phyloP scores from a whole-genome alignment of 2,888 invertebrate genomes.

The Lasioglossum lativentre region DNA sequence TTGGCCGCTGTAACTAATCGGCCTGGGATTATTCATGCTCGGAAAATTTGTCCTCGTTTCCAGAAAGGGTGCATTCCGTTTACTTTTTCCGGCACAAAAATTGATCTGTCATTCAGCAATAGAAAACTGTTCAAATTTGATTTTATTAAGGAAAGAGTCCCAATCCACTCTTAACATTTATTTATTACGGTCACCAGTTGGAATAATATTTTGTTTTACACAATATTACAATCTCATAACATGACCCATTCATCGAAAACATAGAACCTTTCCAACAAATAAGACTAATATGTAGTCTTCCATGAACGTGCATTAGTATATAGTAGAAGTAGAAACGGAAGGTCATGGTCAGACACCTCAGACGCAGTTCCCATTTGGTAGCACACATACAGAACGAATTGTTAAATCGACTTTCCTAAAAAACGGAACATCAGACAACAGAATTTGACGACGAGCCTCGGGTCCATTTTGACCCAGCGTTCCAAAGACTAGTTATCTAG shows the following conservation, averaged over 20 bases:
- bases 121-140: too few species aligned
- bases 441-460: not conserved
- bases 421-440: not conserved
- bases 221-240: not conserved
- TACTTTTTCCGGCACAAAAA: not conserved
- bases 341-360: not conserved
- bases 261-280: not conserved
- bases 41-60: not conserved
- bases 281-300: not conserved
- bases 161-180: not conserved
- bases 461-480: not conserved
- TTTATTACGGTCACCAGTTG: not conserved
- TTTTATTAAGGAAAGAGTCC: not conserved
- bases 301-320: not conserved
- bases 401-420: not conserved
- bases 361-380: not conserved
- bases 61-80: not conserved
- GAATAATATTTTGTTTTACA: too few species aligned
- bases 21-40: constrained; percentile 2
- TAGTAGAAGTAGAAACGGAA: not conserved
- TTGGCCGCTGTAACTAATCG: constrained; percentile 5
- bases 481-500: not conserved
- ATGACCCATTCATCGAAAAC: not conserved
- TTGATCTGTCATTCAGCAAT: too few species aligned
- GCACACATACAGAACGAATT: not conserved